phyloP scores from a whole-genome alignment of 2,113 vertebrate genomes.

The Struthio camelus region DNA sequence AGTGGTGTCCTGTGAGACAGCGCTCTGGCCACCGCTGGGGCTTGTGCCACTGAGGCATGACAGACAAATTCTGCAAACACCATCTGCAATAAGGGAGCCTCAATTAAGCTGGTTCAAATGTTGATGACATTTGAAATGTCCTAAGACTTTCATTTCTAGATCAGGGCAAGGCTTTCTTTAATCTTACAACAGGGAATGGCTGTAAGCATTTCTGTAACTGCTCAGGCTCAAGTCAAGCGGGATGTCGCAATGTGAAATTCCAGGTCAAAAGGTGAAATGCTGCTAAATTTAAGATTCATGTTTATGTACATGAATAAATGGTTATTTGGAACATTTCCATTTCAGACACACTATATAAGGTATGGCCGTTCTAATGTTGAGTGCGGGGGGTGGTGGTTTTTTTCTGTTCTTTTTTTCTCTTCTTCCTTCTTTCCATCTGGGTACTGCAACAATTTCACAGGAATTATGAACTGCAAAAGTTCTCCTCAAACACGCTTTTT shows the following conservation, averaged over 20 bases:
- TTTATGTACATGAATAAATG: constrained; percentile 27
- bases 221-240: constrained; percentile 33
- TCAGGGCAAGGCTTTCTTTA: neutral
- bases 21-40: neutral
- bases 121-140: rapidly evolving
- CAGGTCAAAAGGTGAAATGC: constrained; percentile 43
- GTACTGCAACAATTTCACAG: neutral
- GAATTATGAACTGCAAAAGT: neutral
- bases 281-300: constrained; percentile 47
- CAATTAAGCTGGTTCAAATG: neutral
- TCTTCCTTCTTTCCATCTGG: neutral
- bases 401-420: no score
- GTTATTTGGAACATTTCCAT: constrained; percentile 37
- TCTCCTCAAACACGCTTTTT: neutral
- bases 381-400: neutral
- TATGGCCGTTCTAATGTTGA: neutral
- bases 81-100: neutral
- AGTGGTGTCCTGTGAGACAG: rapidly evolving
- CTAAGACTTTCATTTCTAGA: neutral
- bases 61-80: neutral
- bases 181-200: neutral
- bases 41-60: neutral
- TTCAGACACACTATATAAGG: neutral
- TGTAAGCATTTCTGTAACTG: constrained; percentile 41
- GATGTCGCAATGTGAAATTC: constrained; percentile 37